Percentiles rank a stretch among this genome's conserved stretches.
Conservation (phyloP, 2,888 invertebrate species). For the Stenotaenia linearis region DNA sequence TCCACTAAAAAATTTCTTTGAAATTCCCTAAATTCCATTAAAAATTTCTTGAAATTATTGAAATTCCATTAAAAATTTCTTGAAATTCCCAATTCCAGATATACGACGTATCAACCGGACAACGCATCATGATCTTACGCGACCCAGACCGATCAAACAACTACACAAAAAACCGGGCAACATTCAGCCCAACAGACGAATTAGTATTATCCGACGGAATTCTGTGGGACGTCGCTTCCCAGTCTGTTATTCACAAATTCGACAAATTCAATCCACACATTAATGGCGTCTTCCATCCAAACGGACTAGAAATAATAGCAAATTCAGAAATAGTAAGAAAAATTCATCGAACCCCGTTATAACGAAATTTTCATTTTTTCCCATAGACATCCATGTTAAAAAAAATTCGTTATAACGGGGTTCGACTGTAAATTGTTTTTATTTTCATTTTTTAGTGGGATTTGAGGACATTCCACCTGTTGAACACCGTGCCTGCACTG, state of each 20-base stretch:
- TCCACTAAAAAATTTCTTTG: no score
- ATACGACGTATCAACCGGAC: conserved; percentile 80
- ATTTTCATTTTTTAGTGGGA: conserved; percentile 74
- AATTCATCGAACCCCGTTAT: no score
- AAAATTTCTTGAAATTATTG: conserved; percentile 16
- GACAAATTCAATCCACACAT: conserved; percentile 94
- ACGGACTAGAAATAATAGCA: conserved; percentile 90
- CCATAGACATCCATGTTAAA: no score
- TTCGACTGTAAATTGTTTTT: conserved; percentile 29
- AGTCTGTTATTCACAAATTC: conserved; percentile 88
- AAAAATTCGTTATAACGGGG: no score
- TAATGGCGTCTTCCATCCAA: conserved; percentile 94
- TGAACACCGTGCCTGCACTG: conserved; percentile 87
- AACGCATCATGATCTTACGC: conserved; percentile 64
- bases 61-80: no score
- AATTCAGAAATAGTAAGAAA: conserved; percentile 74
- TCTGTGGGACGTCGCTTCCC: conserved; percentile 80
- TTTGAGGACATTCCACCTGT: conserved; percentile 82
- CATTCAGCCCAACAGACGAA: conserved; percentile 89
- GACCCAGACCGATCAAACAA: conserved; percentile 77
- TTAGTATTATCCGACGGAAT: conserved; percentile 93
- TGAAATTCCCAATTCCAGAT: no score
- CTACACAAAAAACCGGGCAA: conserved; percentile 88
- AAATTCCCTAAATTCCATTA: no score
- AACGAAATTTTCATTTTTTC: background rate